Evolutionary conservation across 2,888 invertebrate genomes (phyloP), one percentile per base, ranked within the genome.

Genomic region (Athalia circularis): DNA sequence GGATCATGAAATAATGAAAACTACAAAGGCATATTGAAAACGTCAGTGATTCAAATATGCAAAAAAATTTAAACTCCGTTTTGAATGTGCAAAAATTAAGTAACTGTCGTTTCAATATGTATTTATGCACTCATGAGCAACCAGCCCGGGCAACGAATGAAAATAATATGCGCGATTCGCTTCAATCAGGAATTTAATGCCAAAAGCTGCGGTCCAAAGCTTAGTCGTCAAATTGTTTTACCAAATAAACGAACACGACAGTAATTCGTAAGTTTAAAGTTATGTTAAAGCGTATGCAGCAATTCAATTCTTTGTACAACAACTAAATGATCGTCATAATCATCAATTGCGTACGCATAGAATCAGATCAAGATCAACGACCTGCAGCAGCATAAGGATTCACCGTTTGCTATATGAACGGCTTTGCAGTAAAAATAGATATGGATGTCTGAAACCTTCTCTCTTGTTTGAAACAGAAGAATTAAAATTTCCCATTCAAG

Each of bases 321-420:
- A 43, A 29, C n/a, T 68, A 15, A 13, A 8, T 29, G 15, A 11
- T 13, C 8, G 15, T 13, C 9, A 52, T 29, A 70, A 70, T 43
- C 54, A 43, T 70, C 43, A 70, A 70, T 11, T 59, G 15, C n/a
- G n/a, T 47, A 9, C 45, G 72, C 9, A 43, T 72, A 52, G 45
- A 72, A 72, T 59, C 57, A 59, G 57, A 45, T 72, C 72, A 72
- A 59, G 57, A 45, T 72, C 72, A 72, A 59, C 15, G 57, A 72
- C 72, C 59, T 72, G 72, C 59, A 45, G 45, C 59, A 47, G 13
- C 13, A 8, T 47, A 13, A 5, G 47, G 45, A 72, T 59, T 45
- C 72, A 70, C 11, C 45, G 59, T 13, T 45, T 45, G 8, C 45
- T 29, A 15, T 48, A 48, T 15, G 72, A 8, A 57, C 57, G 72